Conservation (phyloP, 2,888 invertebrate species). For the Cephus nigrinus region DNA sequence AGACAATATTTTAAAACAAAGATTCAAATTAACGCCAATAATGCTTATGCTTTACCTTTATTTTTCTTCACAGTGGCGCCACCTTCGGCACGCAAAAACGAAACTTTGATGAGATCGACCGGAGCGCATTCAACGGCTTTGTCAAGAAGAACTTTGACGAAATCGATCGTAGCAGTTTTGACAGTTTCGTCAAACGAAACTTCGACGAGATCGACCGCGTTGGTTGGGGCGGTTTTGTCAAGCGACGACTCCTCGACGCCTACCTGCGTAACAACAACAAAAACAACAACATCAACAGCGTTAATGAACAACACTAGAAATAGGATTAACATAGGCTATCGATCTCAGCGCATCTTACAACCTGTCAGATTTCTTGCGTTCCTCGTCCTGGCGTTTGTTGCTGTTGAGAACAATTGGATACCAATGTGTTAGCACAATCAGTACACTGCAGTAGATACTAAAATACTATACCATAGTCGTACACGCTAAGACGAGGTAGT, state of each 20-base stretch:
- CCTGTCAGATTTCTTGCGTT: background rate
- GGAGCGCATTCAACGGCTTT: conserved; percentile 69
- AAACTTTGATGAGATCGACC: conserved; percentile 74
- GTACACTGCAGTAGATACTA: background rate
- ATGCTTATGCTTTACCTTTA: background rate
- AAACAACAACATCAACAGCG: background rate
- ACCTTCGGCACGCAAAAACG: conserved; percentile 67
- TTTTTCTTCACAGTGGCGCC: conserved; percentile 39
- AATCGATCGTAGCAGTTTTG: conserved; percentile 73
- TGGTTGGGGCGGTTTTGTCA: conserved; percentile 66
- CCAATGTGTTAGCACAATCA: background rate
- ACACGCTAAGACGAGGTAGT: background rate
- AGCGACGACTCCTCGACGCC: conserved; percentile 46
- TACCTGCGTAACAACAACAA: conserved; percentile 10
- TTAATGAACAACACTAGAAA: background rate
- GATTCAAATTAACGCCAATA: background rate
- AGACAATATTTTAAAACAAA: background rate
- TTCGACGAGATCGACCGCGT: conserved; percentile 67
- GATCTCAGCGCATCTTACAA: background rate
- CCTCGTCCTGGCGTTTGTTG: background rate
- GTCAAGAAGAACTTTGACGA: conserved; percentile 74
- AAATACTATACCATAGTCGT: background rate
- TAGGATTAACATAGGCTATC: background rate
- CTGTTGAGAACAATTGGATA: background rate
- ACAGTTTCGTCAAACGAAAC: conserved; percentile 70